These are phyloP conservation scores for Agapetus fuscipes DNA, from an alignment of 2,888 invertebrate genomes.

Conservation along the genomic window DNA sequence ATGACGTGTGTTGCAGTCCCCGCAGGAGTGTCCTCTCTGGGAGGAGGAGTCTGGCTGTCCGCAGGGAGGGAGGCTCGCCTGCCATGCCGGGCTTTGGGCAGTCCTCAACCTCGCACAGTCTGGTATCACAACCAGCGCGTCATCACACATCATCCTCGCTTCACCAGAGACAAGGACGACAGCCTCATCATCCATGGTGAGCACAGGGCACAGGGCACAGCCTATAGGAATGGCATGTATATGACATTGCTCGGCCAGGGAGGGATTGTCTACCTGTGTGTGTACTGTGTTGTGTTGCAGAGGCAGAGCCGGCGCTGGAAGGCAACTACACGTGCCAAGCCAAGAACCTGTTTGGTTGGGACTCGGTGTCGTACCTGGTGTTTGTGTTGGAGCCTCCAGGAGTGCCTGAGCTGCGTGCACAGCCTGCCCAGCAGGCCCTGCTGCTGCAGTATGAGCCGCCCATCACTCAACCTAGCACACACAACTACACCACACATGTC, in stretches of 20 bases:
- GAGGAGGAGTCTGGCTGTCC: constrained; percentile 36
- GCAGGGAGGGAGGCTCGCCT: constrained; percentile 37
- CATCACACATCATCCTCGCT: constrained; percentile 43
- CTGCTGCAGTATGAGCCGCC: constrained; percentile 48
- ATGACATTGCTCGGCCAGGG: too few species aligned
- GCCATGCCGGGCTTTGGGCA: constrained; percentile 37
- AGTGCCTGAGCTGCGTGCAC: constrained; percentile 53
- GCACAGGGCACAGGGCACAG: too few species aligned
- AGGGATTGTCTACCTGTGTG: too few species aligned
- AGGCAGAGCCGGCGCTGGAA: constrained; percentile 50
- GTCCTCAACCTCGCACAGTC: constrained; percentile 41
- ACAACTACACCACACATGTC: constrained; percentile 14
- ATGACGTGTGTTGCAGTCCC: constrained; percentile 36
- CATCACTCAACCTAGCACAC: constrained; percentile 26
- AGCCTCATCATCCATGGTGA: constrained; percentile 40
- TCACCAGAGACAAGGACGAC: constrained; percentile 39
- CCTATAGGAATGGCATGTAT: too few species aligned
- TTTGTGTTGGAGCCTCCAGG: constrained; percentile 59
- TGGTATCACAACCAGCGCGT: constrained; percentile 46
- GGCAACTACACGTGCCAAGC: constrained; percentile 70
- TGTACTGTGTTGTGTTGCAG: constrained; percentile 37
- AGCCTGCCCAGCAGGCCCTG: constrained; percentile 45
- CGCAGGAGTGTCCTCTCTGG: constrained; percentile 53
- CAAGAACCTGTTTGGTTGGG: constrained; percentile 69
- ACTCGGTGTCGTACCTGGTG: constrained; percentile 60